These are phyloP conservation scores for Gambelia wislizenii DNA, from an alignment of 2,797 vertebrate species.

Conservation along the genomic window DNA sequence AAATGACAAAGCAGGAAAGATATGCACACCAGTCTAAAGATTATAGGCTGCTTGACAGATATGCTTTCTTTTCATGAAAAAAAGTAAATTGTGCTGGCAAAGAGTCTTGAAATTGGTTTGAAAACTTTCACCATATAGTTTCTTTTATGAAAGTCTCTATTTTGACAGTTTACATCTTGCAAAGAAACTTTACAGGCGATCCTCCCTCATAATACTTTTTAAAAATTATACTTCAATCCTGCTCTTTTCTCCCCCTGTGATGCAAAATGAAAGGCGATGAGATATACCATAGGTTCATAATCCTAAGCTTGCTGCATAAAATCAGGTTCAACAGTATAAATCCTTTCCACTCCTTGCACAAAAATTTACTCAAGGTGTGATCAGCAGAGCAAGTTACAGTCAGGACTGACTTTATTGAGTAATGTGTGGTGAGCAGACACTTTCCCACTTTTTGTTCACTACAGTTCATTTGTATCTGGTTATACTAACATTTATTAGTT, in stretches of 20 bases:
- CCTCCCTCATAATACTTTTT: conserved; percentile 14
- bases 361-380: conserved; percentile 30
- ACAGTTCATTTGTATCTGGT: too few relatives aligned
- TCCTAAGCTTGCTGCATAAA: conserved; percentile 50
- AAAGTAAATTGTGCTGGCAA: not conserved
- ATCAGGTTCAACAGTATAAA: conserved; percentile 60
- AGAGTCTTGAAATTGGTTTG: conserved; percentile 5
- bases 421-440: conserved; percentile 42
- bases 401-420: conserved; percentile 54
- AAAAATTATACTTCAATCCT: conserved; percentile 43
- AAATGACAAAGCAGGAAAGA: not conserved
- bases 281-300: conserved; percentile 57
- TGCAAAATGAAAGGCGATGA: conserved; percentile 40
- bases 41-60: not conserved
- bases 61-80: not conserved
- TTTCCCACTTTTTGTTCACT: too few relatives aligned
- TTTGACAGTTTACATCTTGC: conserved; percentile 15
- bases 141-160: conserved; percentile 39
- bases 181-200: conserved; percentile 19
- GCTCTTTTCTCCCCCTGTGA: conserved; percentile 19
- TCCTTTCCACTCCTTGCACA: conserved; percentile 49
- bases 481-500: too few relatives aligned
- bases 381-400: conserved; percentile 53
- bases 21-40: not conserved
- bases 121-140: conserved; percentile 25